phyloP scores from a whole-genome alignment of 2,888 invertebrate species.

The Gastrophysa polygoni region DNA sequence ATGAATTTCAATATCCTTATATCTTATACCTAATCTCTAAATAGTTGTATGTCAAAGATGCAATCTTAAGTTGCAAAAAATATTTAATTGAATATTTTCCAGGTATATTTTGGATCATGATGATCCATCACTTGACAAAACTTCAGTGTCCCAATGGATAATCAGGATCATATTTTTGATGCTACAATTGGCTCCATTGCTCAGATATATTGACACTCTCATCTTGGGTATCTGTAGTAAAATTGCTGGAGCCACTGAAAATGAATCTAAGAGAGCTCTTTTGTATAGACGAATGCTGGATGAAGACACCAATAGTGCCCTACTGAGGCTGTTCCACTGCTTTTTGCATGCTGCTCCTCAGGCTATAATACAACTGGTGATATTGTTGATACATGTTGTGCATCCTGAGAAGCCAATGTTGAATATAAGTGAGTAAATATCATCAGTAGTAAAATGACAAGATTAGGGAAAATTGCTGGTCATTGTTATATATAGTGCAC shows the following conservation, averaged over 20 bases:
- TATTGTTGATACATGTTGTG: slow-evolving; percentile 51
- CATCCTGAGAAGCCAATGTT: slow-evolving; percentile 40
- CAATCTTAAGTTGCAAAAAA: background rate
- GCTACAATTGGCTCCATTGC: slow-evolving; percentile 59
- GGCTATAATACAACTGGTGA: slow-evolving; percentile 57
- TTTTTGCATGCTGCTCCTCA: slow-evolving; percentile 59
- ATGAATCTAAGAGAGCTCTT: slow-evolving; percentile 50
- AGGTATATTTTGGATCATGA: slow-evolving; percentile 61
- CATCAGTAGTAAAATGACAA: background rate
- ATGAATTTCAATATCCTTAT: no score
- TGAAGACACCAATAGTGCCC: slow-evolving; percentile 59
- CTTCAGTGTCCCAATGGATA: slow-evolving; percentile 57
- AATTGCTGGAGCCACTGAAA: slow-evolving; percentile 50
- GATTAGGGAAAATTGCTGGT: background rate
- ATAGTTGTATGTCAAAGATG: slow-evolving; percentile 1
- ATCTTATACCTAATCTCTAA: no score
- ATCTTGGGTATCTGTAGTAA: slow-evolving; percentile 57
- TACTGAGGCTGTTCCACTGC: slow-evolving; percentile 58
- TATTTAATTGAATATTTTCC: slow-evolving; percentile 32
- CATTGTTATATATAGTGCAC: no score
- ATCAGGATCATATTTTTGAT: slow-evolving; percentile 57
- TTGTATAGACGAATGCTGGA: slow-evolving; percentile 58
- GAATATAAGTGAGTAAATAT: slow-evolving; percentile 26
- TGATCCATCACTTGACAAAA: slow-evolving; percentile 55
- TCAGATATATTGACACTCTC: slow-evolving; percentile 59